Evolutionary conservation across 2,797 vertebrate species (phyloP).

Genomic region (Pseudochirops corinnae): DNA sequence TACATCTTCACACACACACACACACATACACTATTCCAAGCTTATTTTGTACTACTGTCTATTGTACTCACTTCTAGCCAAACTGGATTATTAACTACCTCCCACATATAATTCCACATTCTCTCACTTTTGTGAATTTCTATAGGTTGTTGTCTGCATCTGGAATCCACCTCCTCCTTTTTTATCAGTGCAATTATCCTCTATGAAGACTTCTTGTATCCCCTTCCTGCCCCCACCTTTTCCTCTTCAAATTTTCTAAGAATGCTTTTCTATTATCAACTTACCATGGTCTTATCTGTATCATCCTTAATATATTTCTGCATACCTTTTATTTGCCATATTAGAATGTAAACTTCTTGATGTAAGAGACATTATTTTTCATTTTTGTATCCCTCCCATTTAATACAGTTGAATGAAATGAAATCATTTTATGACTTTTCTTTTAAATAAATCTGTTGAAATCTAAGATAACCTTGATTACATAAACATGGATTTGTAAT

Average conservation of each 20-base stretch:
- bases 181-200: not conserved
- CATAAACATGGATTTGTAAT: slow-evolving; percentile 8
- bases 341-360: no score
- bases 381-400: not conserved
- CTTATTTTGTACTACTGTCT: not conserved
- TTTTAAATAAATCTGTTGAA: slow-evolving; percentile 13
- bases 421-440: not conserved
- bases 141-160: not conserved
- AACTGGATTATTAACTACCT: not conserved
- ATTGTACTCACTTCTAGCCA: not conserved
- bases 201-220: not conserved
- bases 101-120: not conserved
- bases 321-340: no score
- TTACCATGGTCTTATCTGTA: no score
- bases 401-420: not conserved
- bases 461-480: slow-evolving; percentile 16
- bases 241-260: no score
- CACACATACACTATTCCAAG: not conserved
- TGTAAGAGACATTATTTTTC: not conserved
- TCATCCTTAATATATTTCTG: no score
- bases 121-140: not conserved
- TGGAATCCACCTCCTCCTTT: not conserved
- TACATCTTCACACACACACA: no score
- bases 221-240: not conserved
- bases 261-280: no score